Evolutionary conservation across 2,888 invertebrate species (phyloP).

Genomic region (Lissocephala sabroskyi): DNA sequence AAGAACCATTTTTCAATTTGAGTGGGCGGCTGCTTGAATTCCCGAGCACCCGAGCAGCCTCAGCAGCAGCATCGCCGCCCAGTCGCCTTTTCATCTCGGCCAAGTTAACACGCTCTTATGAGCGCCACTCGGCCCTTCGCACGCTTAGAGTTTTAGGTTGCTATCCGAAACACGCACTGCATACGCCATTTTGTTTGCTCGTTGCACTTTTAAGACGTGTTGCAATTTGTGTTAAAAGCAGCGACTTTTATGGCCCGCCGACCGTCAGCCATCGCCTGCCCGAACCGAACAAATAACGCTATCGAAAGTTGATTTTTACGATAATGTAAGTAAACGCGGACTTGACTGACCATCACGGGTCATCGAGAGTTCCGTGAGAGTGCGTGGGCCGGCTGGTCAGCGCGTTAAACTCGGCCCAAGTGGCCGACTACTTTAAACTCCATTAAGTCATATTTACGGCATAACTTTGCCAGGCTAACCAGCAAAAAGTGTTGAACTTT

Average conservation of each 20-base stretch:
- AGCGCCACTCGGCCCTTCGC: too few species aligned
- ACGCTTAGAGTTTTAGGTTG: too few species aligned
- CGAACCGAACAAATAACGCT: constrained; percentile 12
- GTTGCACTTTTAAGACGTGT: constrained; percentile 49
- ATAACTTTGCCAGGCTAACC: constrained; percentile 23
- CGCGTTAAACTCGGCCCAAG: constrained; percentile 37
- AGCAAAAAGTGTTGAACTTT: constrained; percentile 54
- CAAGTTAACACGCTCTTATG: constrained; percentile 31
- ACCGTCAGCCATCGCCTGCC: constrained; percentile 13
- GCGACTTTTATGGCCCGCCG: constrained; percentile 31
- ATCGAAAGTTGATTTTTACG: constrained; percentile 60
- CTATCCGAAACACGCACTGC: constrained; percentile 28
- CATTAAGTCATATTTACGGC: constrained; percentile 62
- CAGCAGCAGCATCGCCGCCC: too few species aligned
- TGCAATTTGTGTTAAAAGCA: constrained; percentile 51
- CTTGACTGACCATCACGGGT: too few species aligned
- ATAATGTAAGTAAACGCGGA: constrained; percentile 46
- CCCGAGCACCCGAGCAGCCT: too few species aligned
- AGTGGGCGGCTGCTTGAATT: too few species aligned
- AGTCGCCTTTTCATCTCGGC: constrained; percentile 6
- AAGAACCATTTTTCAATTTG: too few species aligned
- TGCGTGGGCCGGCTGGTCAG: constrained; percentile 38
- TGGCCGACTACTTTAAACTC: constrained; percentile 46
- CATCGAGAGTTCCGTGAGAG: too few species aligned
- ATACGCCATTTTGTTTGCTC: constrained; percentile 35